Percentiles rank a stretch among this genome's conserved stretches.
Conservation (phyloP, 1,140 invertebrate species). For the Pissodes strobi region DNA sequence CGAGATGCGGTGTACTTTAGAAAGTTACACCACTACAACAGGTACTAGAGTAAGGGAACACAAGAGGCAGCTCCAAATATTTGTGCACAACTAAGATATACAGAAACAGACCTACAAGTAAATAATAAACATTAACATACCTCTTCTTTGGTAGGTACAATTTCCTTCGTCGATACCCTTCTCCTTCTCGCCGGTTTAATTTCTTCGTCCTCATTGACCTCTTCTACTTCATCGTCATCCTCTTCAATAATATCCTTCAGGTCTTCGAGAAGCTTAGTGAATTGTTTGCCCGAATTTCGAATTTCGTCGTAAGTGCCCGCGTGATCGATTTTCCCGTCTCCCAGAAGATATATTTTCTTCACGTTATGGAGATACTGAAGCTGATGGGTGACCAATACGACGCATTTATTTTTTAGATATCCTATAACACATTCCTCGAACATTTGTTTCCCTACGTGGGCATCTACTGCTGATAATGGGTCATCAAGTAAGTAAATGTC, state of each 20-base stretch:
- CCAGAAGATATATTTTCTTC: slow-evolving; percentile 67
- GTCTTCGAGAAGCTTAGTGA: slow-evolving; percentile 61
- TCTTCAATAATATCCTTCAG: slow-evolving; percentile 54
- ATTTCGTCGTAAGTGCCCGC: slow-evolving; percentile 58
- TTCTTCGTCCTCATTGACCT: slow-evolving; percentile 38
- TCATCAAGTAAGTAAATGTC: no score
- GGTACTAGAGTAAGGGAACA: no score
- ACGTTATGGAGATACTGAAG: slow-evolving; percentile 82
- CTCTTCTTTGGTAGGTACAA: slow-evolving; percentile 40
- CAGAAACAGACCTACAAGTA: no score
- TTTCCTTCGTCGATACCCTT: slow-evolving; percentile 57
- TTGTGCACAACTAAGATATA: neutral
- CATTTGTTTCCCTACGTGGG: no score
- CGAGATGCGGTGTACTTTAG: no score
- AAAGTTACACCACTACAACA: no score
- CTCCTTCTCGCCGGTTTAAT: slow-evolving; percentile 56
- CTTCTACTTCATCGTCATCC: slow-evolving; percentile 35
- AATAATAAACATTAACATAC: no score
- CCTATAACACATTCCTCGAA: no score
- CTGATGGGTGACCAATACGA: slow-evolving; percentile 86
- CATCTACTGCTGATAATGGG: no score
- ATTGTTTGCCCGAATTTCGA: slow-evolving; percentile 53
- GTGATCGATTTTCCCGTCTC: slow-evolving; percentile 64
- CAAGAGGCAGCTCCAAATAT: no score
- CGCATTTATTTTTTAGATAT: slow-evolving; percentile 68